Evolutionary conservation across 2,888 invertebrate genomes (phyloP), one percentile per base, ranked within the genome.

Genomic region (Exephanes ischioxanthus): DNA sequence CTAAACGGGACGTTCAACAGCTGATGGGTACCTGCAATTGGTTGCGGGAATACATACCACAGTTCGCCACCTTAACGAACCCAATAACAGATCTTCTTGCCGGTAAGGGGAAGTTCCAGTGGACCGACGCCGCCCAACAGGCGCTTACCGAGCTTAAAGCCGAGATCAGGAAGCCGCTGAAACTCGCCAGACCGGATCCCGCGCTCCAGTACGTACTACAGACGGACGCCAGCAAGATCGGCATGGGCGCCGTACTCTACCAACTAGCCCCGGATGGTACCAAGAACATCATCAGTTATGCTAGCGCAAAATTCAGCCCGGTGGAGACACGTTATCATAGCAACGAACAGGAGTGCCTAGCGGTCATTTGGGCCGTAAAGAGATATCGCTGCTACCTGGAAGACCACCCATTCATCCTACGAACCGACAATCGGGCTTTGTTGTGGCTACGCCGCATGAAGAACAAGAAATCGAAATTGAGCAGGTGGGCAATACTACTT

Each of bases 11-110:
- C 11, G 55, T 83, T 0, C 78, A 83, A 30, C 30, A 48, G 5
- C 61, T 78, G 3, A n/a, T 83, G 3, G 83, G 78, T 1, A 71
- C 78, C 5, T 86, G 88, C 70, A 85, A 84, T 37, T 88, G 81
- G 85, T 26, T 85, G 9, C 37, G 78, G 4, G 81, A 85, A 1
- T 22, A 37, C 82, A 1, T 22, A 1, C 84, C 80, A 1, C 41
- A 70, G 7, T 84, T 80, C 58, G 75, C 80, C 33, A 37, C n/a
- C 0, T 2, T 68, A 0, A 19, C 70, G 0, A 53, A 48, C 2
- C 84, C 80, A 0, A 41, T 84, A 4, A 80, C 84, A 3, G 75
- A 80, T 14, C 68, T 75, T 14, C n/a, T 80, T 1, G 30, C 45
- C 0, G 53, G 68, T 0, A 22, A 22, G 22, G 22, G 1, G 22